These are phyloP conservation scores for Synergus laeviventris DNA, from an alignment of 2,888 invertebrate genomes.

Conservation along the genomic window DNA sequence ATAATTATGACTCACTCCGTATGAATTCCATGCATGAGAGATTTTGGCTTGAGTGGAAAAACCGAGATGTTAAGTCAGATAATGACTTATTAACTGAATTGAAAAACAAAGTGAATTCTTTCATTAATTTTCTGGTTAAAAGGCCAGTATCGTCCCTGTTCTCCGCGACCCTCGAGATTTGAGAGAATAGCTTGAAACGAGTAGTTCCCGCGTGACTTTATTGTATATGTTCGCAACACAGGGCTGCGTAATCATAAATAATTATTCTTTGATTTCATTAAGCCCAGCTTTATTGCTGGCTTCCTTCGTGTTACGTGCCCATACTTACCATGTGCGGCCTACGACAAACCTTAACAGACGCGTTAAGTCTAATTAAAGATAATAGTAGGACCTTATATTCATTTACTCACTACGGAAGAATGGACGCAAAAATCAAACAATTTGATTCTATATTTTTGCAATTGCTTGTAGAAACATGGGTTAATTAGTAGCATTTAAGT, in stretches of 20 bases:
- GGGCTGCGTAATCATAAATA: slow-evolving; percentile 53
- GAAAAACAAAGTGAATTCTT: no score
- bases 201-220: neutral
- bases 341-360: slow-evolving; percentile 42
- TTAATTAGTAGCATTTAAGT: no score
- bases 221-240: slow-evolving; percentile 49
- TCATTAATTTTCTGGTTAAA: no score
- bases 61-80: no score
- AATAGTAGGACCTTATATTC: neutral
- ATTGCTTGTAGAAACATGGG: no score
- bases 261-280: slow-evolving; percentile 60
- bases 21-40: no score
- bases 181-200: neutral
- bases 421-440: neutral
- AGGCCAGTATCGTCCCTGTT: no score
- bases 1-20: no score
- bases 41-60: no score
- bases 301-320: slow-evolving; percentile 48
- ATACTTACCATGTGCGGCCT: slow-evolving; percentile 29
- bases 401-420: neutral
- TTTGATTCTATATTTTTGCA: no score
- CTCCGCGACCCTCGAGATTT: neutral
- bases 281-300: slow-evolving; percentile 55
- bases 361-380: neutral
- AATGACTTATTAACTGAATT: no score